These are phyloP conservation scores for Zygaena filipendulae DNA, from an alignment of 2,888 invertebrate species.

Conservation along the genomic window DNA sequence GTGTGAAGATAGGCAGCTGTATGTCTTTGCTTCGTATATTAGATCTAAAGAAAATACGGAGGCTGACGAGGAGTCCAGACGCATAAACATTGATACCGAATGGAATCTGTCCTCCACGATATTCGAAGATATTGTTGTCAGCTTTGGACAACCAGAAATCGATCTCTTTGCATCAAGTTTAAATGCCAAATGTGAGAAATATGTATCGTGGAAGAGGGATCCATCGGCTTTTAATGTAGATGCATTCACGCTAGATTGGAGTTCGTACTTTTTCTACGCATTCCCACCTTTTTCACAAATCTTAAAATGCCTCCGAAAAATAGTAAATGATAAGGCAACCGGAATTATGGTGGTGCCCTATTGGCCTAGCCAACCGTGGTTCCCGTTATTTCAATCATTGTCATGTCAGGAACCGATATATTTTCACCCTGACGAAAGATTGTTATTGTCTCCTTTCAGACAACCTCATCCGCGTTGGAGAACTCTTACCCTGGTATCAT, in stretches of 20 bases:
- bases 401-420: slow-evolving; percentile 7
- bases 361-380: slow-evolving; percentile 20
- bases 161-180: slow-evolving; percentile 18
- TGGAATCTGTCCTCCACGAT: background rate
- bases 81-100: slow-evolving; percentile 5
- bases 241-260: slow-evolving; percentile 20
- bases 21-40: slow-evolving; percentile 5
- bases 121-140: slow-evolving; percentile 1
- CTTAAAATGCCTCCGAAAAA: slow-evolving; percentile 15
- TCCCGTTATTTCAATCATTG: slow-evolving; percentile 10
- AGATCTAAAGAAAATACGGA: slow-evolving; percentile 3
- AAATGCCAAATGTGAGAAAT: slow-evolving; percentile 17
- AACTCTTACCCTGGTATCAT: slow-evolving; percentile 9
- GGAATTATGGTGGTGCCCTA: slow-evolving; percentile 17
- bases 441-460: slow-evolving; percentile 10
- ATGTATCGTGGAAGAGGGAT: slow-evolving; percentile 17
- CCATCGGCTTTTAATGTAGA: slow-evolving; percentile 16
- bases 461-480: slow-evolving; percentile 2
- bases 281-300: slow-evolving; percentile 18
- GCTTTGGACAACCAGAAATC: slow-evolving; percentile 15
- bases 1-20: slow-evolving; percentile 4
- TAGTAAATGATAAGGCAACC: slow-evolving; percentile 14
- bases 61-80: slow-evolving; percentile 5
- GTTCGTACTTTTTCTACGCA: slow-evolving; percentile 14
- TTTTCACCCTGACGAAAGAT: slow-evolving; percentile 5